phyloP scores from a whole-genome alignment of 35 echinoderm and acorn worm species.

The Lytechinus pictus region DNA sequence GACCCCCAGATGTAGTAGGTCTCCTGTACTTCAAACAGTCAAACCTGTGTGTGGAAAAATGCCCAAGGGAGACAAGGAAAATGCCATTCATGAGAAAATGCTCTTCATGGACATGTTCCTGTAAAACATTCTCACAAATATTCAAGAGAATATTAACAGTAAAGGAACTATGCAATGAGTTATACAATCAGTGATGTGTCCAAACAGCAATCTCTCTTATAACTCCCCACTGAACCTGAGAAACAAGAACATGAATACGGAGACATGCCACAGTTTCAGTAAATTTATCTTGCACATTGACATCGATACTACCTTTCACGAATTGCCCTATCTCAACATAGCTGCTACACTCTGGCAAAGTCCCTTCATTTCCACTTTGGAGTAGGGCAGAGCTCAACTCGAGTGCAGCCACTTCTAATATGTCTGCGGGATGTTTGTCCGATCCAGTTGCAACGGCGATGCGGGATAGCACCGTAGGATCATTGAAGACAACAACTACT shows the following conservation, averaged over 20 bases:
- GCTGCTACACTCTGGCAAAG: conserved; percentile 63
- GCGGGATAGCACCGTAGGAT: conserved; percentile 57
- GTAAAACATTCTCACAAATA: no score
- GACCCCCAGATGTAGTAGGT: no score
- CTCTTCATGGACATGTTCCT: no score
- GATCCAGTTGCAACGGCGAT: conserved; percentile 80
- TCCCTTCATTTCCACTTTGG: not conserved
- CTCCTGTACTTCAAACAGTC: no score
- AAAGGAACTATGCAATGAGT: not conserved
- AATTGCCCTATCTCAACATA: conserved; percentile 74
- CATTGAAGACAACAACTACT: conserved; percentile 77
- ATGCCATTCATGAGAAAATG: no score
- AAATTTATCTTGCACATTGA: conserved; percentile 54
- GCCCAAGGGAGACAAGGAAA: no score
- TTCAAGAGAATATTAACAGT: no score
- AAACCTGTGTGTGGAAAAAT: no score
- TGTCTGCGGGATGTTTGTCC: conserved; percentile 77
- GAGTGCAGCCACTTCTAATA: conserved; percentile 59
- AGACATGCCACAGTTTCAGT: conserved; percentile 67
- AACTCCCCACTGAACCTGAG: conserved; percentile 79
- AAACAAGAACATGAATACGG: conserved; percentile 58
- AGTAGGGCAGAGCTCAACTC: conserved; percentile 64
- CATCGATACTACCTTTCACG: conserved; percentile 69
- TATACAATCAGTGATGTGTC: conserved; percentile 41
- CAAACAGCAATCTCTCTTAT: conserved; percentile 93